phyloP scores from a whole-genome alignment of 1,140 invertebrate genomes.

The Cydia fagiglandana region DNA sequence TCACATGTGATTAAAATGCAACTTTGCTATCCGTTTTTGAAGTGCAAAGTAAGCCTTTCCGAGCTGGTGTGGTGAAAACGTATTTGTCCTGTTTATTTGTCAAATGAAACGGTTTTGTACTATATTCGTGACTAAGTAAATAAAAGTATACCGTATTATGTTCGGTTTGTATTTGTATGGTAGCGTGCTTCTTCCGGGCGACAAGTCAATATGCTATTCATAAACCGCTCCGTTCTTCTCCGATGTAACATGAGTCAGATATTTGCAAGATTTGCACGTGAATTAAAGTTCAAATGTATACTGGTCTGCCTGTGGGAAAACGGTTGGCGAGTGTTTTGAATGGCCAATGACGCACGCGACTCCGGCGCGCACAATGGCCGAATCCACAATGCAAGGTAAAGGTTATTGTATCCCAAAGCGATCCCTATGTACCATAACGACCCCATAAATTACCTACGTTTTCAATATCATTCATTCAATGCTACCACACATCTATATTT shows the following conservation, averaged over 20 bases:
- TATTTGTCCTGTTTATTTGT: too few relatives aligned
- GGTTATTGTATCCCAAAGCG: conserved; percentile 65
- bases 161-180: too few relatives aligned
- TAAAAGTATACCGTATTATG: too few relatives aligned
- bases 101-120: too few relatives aligned
- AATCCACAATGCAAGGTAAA: conserved; percentile 67
- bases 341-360: conserved; percentile 2
- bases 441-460: background rate
- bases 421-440: conserved; percentile 30
- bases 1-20: too few relatives aligned
- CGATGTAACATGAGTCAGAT: background rate
- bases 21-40: too few relatives aligned
- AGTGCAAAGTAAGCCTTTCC: too few relatives aligned
- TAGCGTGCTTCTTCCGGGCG: too few relatives aligned
- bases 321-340: conserved; percentile 10
- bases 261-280: background rate
- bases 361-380: background rate
- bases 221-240: background rate
- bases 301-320: background rate
- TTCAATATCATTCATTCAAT: background rate
- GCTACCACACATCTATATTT: background rate
- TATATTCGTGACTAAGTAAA: too few relatives aligned
- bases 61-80: too few relatives aligned
- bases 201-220: too few relatives aligned
- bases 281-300: too few relatives aligned